Evolutionary conservation across 2,113 vertebrate species (phyloP).

Genomic region (Osmerus mordax): DNA sequence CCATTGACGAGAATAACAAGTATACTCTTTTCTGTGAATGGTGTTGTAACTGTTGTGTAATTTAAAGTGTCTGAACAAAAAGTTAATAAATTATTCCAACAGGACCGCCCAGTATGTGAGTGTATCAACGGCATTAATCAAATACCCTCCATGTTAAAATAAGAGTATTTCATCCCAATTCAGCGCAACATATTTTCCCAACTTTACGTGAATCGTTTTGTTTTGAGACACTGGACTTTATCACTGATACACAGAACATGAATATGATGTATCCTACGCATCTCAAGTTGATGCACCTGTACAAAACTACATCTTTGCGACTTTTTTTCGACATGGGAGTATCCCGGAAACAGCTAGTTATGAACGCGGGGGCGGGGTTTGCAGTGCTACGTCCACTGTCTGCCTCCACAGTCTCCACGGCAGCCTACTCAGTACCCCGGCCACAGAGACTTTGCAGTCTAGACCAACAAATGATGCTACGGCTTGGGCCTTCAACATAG

Average conservation of each 20-base stretch:
- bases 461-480: conserved; percentile 36
- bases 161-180: too few relatives aligned
- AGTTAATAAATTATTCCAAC: background rate
- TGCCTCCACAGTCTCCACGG: conserved; percentile 8
- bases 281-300: too few relatives aligned
- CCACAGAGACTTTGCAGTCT: background rate
- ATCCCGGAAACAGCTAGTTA: conserved; percentile 12
- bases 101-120: too few relatives aligned
- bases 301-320: background rate
- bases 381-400: background rate
- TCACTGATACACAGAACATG: too few relatives aligned
- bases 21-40: background rate
- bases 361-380: conserved; percentile 23
- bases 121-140: too few relatives aligned
- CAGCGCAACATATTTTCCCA: too few relatives aligned
- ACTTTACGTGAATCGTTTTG: too few relatives aligned
- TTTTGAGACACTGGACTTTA: too few relatives aligned
- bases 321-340: conserved; percentile 23
- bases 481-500: conserved; percentile 41
- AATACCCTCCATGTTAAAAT: too few relatives aligned
- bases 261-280: too few relatives aligned
- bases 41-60: background rate
- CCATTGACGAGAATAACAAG: background rate
- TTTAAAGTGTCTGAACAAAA: conserved; percentile 1
- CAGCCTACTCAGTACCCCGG: background rate